Conservation (phyloP, 2,888 invertebrate species). For the Meghimatium bilineatum region DNA sequence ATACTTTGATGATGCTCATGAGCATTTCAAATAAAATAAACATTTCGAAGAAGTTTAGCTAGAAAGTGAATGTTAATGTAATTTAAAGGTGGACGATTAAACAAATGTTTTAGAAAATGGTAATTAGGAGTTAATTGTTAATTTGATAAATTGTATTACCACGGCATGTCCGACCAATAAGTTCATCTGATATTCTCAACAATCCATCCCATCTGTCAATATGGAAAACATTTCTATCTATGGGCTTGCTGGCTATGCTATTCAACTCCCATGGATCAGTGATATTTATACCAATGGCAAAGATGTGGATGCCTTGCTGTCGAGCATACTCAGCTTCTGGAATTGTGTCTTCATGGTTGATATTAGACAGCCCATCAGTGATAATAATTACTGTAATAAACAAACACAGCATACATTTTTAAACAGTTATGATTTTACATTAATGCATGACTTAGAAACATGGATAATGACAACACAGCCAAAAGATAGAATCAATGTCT, state of each 20-base stretch:
- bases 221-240: slow-evolving; percentile 61
- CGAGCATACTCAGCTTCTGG: slow-evolving; percentile 63
- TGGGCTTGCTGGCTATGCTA: slow-evolving; percentile 63
- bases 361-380: slow-evolving; percentile 73
- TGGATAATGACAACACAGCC: no score
- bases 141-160: slow-evolving; percentile 51
- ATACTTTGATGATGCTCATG: no score
- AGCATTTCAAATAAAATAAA: no score
- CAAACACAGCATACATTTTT: not conserved
- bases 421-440: not conserved
- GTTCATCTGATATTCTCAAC: slow-evolving; percentile 58
- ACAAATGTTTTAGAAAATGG: no score
- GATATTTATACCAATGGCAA: slow-evolving; percentile 68
- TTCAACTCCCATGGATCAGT: slow-evolving; percentile 62
- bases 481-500: no score
- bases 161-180: slow-evolving; percentile 61
- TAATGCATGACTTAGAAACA: no score
- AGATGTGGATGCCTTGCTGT: slow-evolving; percentile 66
- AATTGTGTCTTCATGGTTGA: slow-evolving; percentile 65
- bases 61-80: no score
- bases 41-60: no score
- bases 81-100: no score
- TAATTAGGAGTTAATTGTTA: not conserved
- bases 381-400: slow-evolving; percentile 63
- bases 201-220: slow-evolving; percentile 63